Evolutionary conservation across 1,140 invertebrate genomes (phyloP).

Genomic region (Berghia stephanieae): DNA sequence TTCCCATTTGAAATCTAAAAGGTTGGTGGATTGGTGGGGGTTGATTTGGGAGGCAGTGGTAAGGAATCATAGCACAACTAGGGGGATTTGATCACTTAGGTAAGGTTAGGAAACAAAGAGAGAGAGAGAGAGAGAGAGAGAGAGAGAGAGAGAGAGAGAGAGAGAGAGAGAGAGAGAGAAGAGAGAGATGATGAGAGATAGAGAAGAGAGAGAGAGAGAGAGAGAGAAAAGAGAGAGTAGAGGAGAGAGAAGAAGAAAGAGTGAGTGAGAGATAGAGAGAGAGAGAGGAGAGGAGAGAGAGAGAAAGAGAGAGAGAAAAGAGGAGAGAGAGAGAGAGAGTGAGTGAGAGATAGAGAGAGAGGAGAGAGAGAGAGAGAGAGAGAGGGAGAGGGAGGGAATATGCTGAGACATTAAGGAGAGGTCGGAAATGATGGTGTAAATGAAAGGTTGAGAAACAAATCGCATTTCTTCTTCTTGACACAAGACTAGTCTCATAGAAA

Average conservation of each 20-base stretch:
- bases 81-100: too few species aligned
- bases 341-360: not conserved
- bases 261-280: too few species aligned
- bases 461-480: not conserved
- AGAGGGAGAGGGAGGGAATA: not conserved
- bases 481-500: not conserved
- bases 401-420: too few species aligned
- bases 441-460: not conserved
- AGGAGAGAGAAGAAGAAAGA: too few species aligned
- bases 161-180: not conserved
- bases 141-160: not conserved
- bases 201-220: too few species aligned
- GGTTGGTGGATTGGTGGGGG: too few species aligned
- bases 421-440: not conserved
- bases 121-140: not conserved
- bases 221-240: too few species aligned
- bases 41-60: too few species aligned
- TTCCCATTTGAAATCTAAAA: too few species aligned
- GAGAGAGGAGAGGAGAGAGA: not conserved
- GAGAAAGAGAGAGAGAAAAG: conserved; percentile 11
- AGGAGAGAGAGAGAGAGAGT: conserved; percentile 12
- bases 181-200: not conserved
- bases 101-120: not conserved
- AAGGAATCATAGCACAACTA: too few species aligned
- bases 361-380: not conserved